These are phyloP conservation scores for Rhipidura dahli DNA, from an alignment of 2,113 vertebrate species.

Conservation along the genomic window DNA sequence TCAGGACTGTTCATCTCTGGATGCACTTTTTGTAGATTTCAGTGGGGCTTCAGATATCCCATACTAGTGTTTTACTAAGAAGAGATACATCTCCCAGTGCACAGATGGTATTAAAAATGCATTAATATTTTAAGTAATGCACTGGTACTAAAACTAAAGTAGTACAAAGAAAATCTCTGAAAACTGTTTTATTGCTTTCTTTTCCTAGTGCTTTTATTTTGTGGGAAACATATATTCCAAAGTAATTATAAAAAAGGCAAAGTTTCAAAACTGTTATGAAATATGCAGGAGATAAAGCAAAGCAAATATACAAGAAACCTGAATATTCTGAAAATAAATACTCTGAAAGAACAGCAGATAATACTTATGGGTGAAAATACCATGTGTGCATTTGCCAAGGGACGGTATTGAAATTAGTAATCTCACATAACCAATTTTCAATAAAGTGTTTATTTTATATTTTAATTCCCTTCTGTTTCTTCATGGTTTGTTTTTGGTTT, in stretches of 20 bases:
- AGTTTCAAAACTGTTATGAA: not conserved
- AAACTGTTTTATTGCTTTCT: not conserved
- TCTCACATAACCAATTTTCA: not conserved
- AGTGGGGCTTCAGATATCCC: not conserved
- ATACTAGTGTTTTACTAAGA: not conserved
- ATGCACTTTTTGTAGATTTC: not conserved
- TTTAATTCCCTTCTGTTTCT: not conserved
- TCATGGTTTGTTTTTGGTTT: accelerated
- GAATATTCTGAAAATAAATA: not conserved
- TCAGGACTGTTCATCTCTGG: not conserved
- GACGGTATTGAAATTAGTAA: not conserved
- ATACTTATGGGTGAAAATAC: not conserved
- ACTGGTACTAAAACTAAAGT: not conserved
- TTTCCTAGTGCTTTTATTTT: not conserved
- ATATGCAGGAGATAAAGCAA: not conserved
- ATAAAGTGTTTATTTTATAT: not conserved
- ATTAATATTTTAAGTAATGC: not conserved
- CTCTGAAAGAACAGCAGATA: not conserved
- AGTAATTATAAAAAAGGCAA: not conserved
- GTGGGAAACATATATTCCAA: not conserved
- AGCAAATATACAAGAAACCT: not conserved
- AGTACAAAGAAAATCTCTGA: not conserved
- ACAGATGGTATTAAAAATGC: not conserved
- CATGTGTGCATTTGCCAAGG: not conserved
- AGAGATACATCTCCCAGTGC: not conserved